Conservation (phyloP, 2,888 invertebrate species). For the Linnaemya vulpina region DNA sequence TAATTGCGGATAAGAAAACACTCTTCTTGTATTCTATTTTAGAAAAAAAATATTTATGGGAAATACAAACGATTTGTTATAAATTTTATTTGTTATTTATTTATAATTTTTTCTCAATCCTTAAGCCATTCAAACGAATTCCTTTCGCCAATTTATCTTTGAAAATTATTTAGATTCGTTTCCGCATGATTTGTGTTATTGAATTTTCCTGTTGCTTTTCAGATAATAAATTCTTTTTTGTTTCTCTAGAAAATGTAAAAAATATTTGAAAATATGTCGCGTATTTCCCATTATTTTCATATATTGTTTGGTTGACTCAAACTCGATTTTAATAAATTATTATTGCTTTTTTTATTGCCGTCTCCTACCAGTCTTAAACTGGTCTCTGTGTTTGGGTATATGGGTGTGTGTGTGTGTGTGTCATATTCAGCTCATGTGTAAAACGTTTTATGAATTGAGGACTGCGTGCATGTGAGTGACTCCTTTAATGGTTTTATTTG, state of each 20-base stretch:
- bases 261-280: conserved; percentile 54
- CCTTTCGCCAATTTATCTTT: not conserved
- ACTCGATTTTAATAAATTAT: conserved; percentile 60
- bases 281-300: conserved; percentile 42
- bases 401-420: not conserved
- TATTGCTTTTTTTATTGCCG: conserved; percentile 56
- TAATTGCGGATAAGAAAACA: too few species aligned
- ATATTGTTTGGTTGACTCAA: conserved; percentile 13
- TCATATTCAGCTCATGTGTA: conserved; percentile 13
- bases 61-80: too few species aligned
- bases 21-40: too few species aligned
- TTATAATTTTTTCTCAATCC: too few species aligned
- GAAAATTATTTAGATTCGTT: not conserved
- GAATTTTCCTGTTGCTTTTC: conserved; percentile 4
- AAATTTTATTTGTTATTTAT: too few species aligned
- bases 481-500: conserved; percentile 25
- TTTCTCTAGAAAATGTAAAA: not conserved
- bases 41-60: too few species aligned
- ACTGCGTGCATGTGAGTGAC: not conserved
- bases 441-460: conserved; percentile 27
- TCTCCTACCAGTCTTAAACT: conserved; percentile 22
- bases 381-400: not conserved
- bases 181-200: conserved; percentile 10
- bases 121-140: not conserved
- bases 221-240: conserved; percentile 14